These are phyloP conservation scores for Passer montanus DNA, from an alignment of 2,113 vertebrate genomes.

Conservation along the genomic window DNA sequence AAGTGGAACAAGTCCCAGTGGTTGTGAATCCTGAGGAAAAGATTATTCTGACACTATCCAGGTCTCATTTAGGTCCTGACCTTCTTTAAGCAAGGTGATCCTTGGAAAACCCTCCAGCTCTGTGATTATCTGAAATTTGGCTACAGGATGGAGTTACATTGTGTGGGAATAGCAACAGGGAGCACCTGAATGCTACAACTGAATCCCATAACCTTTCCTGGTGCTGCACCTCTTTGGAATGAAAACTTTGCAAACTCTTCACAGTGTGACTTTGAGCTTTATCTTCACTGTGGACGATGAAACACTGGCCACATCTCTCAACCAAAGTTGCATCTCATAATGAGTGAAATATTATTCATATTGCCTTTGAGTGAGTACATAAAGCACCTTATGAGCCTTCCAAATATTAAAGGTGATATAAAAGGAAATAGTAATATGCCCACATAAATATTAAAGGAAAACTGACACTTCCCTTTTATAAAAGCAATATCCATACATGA, in stretches of 20 bases:
- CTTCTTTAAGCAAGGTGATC: not conserved
- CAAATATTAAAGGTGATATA: not conserved
- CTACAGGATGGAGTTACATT: not conserved
- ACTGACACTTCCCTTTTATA: not conserved
- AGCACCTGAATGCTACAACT: fast-evolving
- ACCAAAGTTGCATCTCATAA: not conserved
- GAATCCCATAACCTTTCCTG: not conserved
- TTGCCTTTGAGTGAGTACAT: not conserved
- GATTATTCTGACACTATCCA: not conserved
- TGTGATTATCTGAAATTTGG: not conserved
- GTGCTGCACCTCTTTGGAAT: not conserved
- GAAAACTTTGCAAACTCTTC: not conserved
- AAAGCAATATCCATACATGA: constrained; percentile 3
- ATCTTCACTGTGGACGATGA: not conserved
- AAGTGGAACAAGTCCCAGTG: not conserved
- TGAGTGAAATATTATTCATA: not conserved
- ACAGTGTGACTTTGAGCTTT: not conserved
- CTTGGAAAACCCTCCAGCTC: not conserved
- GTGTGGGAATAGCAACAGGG: not conserved
- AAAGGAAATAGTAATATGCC: not conserved
- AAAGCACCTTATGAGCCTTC: constrained; percentile 29
- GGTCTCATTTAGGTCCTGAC: not conserved
- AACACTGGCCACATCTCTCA: not conserved
- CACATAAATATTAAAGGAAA: constrained; percentile 38
- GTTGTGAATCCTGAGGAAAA: not conserved